Evolutionary conservation across 2,797 vertebrate genomes (phyloP).

Genomic region (Halcyon chelicuti): DNA sequence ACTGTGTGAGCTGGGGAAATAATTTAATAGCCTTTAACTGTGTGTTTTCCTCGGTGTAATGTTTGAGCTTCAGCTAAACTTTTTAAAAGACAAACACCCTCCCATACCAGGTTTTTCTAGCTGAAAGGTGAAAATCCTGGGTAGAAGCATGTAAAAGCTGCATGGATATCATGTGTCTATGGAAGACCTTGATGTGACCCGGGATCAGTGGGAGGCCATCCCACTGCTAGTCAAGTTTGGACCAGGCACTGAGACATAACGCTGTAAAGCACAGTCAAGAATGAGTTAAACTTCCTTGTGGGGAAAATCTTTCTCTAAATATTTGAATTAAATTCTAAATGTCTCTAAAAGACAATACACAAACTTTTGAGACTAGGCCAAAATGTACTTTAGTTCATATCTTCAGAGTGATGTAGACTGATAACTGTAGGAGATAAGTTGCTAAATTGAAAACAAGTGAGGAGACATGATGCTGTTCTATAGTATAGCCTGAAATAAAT

Average conservation of each 20-base stretch:
- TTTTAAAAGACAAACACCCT: rapidly evolving
- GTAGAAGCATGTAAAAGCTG: neutral
- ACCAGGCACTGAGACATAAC: too few species aligned
- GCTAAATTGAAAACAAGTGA: neutral
- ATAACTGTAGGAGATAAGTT: neutral
- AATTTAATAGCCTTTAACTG: neutral
- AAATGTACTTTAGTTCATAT: neutral
- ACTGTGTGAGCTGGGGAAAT: neutral
- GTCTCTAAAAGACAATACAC: neutral
- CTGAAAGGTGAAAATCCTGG: neutral
- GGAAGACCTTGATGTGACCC: neutral
- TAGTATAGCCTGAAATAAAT: neutral
- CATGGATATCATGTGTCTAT: rapidly evolving
- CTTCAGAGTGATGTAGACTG: neutral
- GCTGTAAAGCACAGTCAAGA: neutral
- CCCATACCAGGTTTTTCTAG: neutral
- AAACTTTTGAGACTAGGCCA: neutral
- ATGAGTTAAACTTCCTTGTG: neutral
- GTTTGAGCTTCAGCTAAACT: neutral
- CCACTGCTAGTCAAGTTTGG: neutral
- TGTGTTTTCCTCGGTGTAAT: neutral
- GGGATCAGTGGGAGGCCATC: neutral
- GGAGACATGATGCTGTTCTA: neutral
- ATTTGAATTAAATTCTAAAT: neutral
- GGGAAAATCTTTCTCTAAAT: neutral